phyloP scores from a whole-genome alignment of 2,797 vertebrate genomes.

The Clarias laeviceps region DNA sequence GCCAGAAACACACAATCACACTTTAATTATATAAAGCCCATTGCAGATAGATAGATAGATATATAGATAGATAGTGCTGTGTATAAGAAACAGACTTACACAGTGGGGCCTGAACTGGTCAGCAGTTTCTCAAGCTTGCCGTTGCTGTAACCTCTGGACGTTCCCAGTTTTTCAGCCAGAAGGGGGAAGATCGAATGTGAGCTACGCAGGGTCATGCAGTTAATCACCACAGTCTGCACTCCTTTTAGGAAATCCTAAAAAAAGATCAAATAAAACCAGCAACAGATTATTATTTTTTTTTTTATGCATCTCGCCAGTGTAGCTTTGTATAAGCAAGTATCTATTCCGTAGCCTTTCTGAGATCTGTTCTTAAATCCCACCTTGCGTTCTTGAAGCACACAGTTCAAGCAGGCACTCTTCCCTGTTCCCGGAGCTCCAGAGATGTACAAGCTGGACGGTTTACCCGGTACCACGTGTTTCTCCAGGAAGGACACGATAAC shows the following conservation, averaged over 20 bases:
- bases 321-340: neutral
- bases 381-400: constrained; percentile 84
- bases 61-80: neutral
- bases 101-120: constrained; percentile 77
- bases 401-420: constrained; percentile 89
- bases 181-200: constrained; percentile 85
- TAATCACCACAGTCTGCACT: constrained; percentile 80
- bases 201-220: constrained; percentile 90
- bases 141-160: constrained; percentile 60
- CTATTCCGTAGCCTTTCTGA: neutral
- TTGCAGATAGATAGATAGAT: neutral
- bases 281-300: neutral
- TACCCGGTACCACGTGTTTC: constrained; percentile 70
- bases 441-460: constrained; percentile 89
- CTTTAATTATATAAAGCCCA: neutral
- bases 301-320: neutral
- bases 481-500: constrained; percentile 81
- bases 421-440: constrained; percentile 92
- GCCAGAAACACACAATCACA: neutral
- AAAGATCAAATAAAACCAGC: too few species aligned
- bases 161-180: constrained; percentile 78
- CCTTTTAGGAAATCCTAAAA: constrained; percentile 74
- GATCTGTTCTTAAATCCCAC: constrained; percentile 60
- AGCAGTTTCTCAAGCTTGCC: constrained; percentile 79
- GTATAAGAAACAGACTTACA: constrained; percentile 77